phyloP scores from a whole-genome alignment of 2,797 vertebrate genomes.

The Discoglossus pictus region DNA sequence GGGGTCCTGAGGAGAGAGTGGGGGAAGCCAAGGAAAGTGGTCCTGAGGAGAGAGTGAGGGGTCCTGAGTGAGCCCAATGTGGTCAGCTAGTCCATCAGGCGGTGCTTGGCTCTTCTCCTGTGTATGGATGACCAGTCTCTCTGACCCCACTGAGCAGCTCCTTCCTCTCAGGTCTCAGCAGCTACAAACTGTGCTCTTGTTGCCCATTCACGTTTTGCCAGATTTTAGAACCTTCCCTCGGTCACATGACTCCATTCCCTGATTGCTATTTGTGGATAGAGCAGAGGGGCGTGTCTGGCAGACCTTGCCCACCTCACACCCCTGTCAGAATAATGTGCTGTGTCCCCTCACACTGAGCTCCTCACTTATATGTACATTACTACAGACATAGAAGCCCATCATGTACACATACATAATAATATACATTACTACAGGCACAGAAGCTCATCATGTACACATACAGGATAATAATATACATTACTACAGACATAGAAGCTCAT shows the following conservation, averaged over 20 bases:
- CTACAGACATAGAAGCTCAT: too few relatives aligned
- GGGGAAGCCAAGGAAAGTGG: not conserved
- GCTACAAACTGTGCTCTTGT: slow-evolving; percentile 89
- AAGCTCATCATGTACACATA: too few relatives aligned
- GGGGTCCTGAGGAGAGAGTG: not conserved
- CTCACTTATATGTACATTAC: too few relatives aligned
- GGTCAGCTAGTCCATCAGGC: slow-evolving; percentile 25
- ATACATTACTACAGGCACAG: too few relatives aligned
- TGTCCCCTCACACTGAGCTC: not conserved
- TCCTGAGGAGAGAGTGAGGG: not conserved
- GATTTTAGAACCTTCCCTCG: slow-evolving; percentile 53
- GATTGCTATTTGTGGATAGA: slow-evolving; percentile 54
- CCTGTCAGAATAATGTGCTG: slow-evolving; percentile 27
- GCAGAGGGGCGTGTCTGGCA: not conserved
- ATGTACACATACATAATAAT: too few relatives aligned
- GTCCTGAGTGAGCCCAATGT: slow-evolving; percentile 6
- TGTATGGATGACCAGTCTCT: slow-evolving; percentile 32
- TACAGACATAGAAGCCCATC: too few relatives aligned
- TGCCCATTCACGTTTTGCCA: slow-evolving; percentile 79
- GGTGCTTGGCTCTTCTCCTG: slow-evolving; percentile 21
- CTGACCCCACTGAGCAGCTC: slow-evolving; percentile 13
- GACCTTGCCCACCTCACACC: slow-evolving; percentile 22
- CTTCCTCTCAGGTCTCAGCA: slow-evolving; percentile 60
- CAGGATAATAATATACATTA: too few relatives aligned
- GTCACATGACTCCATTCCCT: slow-evolving; percentile 61